Evolutionary conservation across 2,888 invertebrate species (phyloP).

Genomic region (Troides oblongomaculatus): DNA sequence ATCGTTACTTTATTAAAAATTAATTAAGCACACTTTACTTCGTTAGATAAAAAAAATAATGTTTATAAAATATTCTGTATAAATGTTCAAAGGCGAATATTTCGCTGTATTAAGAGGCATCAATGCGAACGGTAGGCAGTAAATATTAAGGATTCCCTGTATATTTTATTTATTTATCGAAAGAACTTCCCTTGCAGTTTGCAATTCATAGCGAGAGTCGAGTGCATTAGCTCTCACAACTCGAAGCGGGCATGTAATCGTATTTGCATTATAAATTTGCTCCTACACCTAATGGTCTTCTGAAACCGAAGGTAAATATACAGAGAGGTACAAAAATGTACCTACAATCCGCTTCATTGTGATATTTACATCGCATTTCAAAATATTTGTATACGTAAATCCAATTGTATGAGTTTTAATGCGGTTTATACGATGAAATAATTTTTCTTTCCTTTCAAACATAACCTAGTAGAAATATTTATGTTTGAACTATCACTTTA

Average conservation of each 20-base stretch:
- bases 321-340: slow-evolving; percentile 33
- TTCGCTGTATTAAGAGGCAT: slow-evolving; percentile 8
- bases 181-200: slow-evolving; percentile 62
- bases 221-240: slow-evolving; percentile 72
- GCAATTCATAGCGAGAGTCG: slow-evolving; percentile 66
- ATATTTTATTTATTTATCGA: slow-evolving; percentile 55
- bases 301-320: slow-evolving; percentile 58
- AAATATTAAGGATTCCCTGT: slow-evolving; percentile 39
- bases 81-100: slow-evolving; percentile 7
- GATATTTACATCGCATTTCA: slow-evolving; percentile 1
- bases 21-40: too few relatives aligned
- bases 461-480: too few relatives aligned
- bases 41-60: neutral
- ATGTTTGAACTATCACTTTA: too few relatives aligned
- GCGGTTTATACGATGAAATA: neutral
- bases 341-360: slow-evolving; percentile 23
- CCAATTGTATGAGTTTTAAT: neutral
- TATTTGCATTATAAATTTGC: slow-evolving; percentile 79
- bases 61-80: slow-evolving; percentile 1
- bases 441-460: too few relatives aligned
- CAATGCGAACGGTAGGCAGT: slow-evolving; percentile 22
- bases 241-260: slow-evolving; percentile 65
- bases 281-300: slow-evolving; percentile 69
- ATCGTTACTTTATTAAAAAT: too few relatives aligned
- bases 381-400: neutral